Percentiles rank a stretch among this genome's conserved stretches.
Conservation (phyloP, 2,113 vertebrate genomes). For the Megalops atlanticus region DNA sequence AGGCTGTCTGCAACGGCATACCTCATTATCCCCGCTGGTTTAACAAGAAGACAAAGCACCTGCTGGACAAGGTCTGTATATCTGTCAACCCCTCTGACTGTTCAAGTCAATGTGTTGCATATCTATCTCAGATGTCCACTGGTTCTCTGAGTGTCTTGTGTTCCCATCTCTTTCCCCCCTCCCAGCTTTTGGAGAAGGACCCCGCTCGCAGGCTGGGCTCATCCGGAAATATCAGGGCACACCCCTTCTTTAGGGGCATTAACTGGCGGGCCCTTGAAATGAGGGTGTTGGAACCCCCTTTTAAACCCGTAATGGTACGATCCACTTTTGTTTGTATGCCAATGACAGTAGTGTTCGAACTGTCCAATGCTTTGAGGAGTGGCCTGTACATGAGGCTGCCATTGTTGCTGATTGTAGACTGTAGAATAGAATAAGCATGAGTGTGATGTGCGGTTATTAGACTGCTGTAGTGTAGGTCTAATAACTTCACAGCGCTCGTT, state of each 20-base stretch:
- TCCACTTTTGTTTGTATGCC: too few relatives aligned
- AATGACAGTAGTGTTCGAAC: too few relatives aligned
- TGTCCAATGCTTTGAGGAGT: too few relatives aligned
- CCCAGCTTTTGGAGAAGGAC: conserved; percentile 93
- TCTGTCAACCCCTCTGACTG: neutral
- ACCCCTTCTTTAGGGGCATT: conserved; percentile 92
- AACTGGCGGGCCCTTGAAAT: conserved; percentile 86
- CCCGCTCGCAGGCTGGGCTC: conserved; percentile 83
- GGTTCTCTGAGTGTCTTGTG: neutral
- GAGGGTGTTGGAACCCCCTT: conserved; percentile 84
- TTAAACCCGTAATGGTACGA: conserved; percentile 94
- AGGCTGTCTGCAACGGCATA: conserved; percentile 91
- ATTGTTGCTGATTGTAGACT: too few relatives aligned
- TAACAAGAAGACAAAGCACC: conserved; percentile 88
- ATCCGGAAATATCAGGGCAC: conserved; percentile 81
- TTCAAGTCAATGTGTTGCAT: neutral
- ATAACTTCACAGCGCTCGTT: too few relatives aligned
- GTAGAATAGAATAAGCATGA: too few relatives aligned
- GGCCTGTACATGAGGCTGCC: too few relatives aligned
- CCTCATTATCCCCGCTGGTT: conserved; percentile 97
- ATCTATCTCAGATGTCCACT: neutral
- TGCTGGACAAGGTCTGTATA: conserved; percentile 85
- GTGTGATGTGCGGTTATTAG: too few relatives aligned
- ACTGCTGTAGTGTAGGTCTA: too few relatives aligned
- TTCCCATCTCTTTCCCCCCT: conserved; percentile 35